Percentiles rank a stretch among this genome's conserved stretches.
Conservation (phyloP, 92 coral and sea anemone genomes). For the Porites lobata region DNA sequence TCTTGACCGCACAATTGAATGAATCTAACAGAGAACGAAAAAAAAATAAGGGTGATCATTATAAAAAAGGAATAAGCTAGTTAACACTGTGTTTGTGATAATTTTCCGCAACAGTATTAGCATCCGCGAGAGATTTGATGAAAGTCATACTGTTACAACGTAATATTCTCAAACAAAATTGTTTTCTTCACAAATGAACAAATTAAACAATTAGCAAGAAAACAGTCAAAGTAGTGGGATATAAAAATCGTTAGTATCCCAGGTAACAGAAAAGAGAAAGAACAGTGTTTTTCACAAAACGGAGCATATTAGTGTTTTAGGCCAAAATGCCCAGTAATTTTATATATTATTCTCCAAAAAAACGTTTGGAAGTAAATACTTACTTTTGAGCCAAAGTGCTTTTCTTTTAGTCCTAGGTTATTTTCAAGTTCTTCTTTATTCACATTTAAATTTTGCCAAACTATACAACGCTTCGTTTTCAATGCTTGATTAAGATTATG, state of each 20-base stretch:
- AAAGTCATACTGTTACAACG: background rate
- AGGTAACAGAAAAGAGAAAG: background rate
- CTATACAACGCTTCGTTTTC: background rate
- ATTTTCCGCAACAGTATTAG: background rate
- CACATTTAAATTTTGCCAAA: background rate
- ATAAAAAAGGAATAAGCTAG: background rate
- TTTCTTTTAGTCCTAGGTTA: no score
- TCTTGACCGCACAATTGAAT: no score
- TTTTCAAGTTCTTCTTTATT: background rate
- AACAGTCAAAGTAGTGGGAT: background rate
- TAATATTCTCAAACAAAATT: background rate
- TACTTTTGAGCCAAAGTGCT: no score
- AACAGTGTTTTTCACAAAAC: background rate
- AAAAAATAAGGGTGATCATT: conserved; percentile 7
- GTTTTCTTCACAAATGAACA: background rate
- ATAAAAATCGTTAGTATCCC: background rate
- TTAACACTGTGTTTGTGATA: background rate
- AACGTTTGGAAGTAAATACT: no score
- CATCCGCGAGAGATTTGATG: background rate
- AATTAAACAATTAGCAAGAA: background rate
- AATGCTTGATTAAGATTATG: background rate
- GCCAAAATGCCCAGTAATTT: no score
- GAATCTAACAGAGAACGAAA: background rate
- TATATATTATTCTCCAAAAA: no score
- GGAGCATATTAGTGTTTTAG: no score